Conservation (phyloP, 2,888 invertebrate species). For the Agrotis clavis region DNA sequence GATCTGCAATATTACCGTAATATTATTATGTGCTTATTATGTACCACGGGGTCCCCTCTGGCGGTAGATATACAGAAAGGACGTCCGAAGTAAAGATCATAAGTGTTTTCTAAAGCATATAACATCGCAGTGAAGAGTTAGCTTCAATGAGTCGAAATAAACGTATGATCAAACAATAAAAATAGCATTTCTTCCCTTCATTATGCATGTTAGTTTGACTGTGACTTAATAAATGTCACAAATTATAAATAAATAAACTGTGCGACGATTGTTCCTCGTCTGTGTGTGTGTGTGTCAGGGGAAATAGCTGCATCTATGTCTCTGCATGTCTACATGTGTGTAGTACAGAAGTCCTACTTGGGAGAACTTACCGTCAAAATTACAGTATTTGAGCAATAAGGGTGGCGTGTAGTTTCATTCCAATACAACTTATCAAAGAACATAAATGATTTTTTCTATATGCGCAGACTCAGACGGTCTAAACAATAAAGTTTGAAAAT, state of each 20-base stretch:
- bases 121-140: no score
- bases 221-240: no score
- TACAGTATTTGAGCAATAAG: no score
- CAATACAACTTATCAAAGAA: no score
- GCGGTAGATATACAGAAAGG: background rate
- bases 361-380: background rate
- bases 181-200: no score
- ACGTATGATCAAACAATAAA: no score
- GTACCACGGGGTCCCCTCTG: background rate
- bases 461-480: background rate
- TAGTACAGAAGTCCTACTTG: background rate
- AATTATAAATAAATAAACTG: background rate
- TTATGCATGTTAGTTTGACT: no score
- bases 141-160: no score
- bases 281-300: background rate
- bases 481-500: background rate
- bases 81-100: background rate
- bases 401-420: no score
- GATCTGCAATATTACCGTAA: constrained; percentile 39
- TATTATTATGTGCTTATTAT: constrained; percentile 25
- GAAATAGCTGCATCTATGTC: background rate
- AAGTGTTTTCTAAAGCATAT: no score
- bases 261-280: constrained; percentile 13
- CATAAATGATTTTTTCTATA: no score
- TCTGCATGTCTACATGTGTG: no score